Percentiles rank a stretch among this genome's conserved stretches.
Conservation (phyloP, 2,113 vertebrate genomes). For the Serinus canaria region DNA sequence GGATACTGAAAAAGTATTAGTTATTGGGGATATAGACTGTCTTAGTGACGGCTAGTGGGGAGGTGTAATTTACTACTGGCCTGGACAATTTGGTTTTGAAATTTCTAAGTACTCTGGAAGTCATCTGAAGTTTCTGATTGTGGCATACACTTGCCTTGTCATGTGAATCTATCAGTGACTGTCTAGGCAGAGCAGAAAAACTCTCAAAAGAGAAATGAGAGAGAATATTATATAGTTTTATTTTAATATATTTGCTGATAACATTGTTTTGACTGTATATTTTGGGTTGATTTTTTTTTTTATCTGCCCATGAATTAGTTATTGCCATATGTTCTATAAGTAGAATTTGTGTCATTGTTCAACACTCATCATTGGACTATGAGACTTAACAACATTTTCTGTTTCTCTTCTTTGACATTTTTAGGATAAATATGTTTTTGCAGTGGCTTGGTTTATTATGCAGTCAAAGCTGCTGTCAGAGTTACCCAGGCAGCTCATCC, state of each 20-base stretch:
- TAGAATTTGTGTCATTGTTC: slow-evolving; percentile 31
- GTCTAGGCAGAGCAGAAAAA: background rate
- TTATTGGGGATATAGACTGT: background rate
- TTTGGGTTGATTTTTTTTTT: background rate
- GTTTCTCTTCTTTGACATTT: slow-evolving; percentile 23
- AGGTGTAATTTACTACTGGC: background rate
- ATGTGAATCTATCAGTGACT: background rate
- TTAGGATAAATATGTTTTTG: slow-evolving; percentile 34
- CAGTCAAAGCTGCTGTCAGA: background rate
- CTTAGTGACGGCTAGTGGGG: background rate
- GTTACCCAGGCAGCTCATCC: background rate
- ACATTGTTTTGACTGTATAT: background rate
- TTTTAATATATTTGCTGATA: background rate
- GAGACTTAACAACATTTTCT: background rate
- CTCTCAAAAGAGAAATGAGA: background rate
- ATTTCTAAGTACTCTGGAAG: background rate
- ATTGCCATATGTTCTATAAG: slow-evolving; percentile 22
- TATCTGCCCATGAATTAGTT: slow-evolving; percentile 48
- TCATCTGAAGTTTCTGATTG: background rate
- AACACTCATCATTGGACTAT: background rate
- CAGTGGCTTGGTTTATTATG: background rate
- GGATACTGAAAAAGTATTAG: background rate
- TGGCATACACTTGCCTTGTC: background rate
- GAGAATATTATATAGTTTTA: background rate
- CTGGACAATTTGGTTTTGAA: background rate